A percentile compares a stretch with the other conserved stretches of the same genome.
Conservation (phyloP, 2,113 vertebrate genomes). For the Apteryx mantelli region DNA sequence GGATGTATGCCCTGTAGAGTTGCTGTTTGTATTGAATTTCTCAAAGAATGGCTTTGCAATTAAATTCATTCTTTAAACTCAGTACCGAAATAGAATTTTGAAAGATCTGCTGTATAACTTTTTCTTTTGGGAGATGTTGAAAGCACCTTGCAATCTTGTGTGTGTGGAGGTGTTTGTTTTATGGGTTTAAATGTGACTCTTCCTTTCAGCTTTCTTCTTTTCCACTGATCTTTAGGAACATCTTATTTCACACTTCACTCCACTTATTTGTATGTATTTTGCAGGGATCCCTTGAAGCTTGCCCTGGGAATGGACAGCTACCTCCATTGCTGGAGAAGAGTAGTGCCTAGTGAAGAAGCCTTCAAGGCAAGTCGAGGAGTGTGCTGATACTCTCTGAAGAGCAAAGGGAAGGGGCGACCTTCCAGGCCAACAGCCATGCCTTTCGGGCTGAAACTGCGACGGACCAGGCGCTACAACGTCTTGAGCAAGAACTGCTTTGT, state of each 20-base stretch:
- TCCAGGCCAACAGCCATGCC: slow-evolving; percentile 84
- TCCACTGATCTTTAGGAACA: not conserved
- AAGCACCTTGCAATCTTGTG: not conserved
- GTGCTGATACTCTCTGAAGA: slow-evolving; percentile 41
- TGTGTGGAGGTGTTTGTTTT: not conserved
- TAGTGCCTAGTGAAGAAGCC: slow-evolving; percentile 67
- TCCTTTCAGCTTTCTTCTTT: not conserved
- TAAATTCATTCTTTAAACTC: slow-evolving; percentile 11
- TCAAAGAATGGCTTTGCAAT: slow-evolving; percentile 12
- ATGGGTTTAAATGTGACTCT: not conserved
- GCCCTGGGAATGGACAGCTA: slow-evolving; percentile 74
- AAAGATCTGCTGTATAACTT: not conserved
- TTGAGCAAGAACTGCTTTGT: slow-evolving; percentile 98
- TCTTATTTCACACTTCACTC: not conserved
- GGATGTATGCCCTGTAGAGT: not conserved
- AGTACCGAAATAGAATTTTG: not conserved
- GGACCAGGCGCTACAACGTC: slow-evolving; percentile 95
- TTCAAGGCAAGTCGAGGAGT: not conserved
- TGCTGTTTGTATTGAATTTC: slow-evolving; percentile 12
- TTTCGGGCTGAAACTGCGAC: slow-evolving; percentile 91
- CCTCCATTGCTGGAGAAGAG: slow-evolving; percentile 64
- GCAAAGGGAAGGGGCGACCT: slow-evolving; percentile 14
- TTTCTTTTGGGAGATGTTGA: not conserved
- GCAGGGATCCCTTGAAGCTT: slow-evolving; percentile 41
- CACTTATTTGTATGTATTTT: not conserved